Evolutionary conservation across 1,140 invertebrate species (phyloP), one percentile per base, ranked within the genome.

Genomic region (Laupala kohalensis): DNA sequence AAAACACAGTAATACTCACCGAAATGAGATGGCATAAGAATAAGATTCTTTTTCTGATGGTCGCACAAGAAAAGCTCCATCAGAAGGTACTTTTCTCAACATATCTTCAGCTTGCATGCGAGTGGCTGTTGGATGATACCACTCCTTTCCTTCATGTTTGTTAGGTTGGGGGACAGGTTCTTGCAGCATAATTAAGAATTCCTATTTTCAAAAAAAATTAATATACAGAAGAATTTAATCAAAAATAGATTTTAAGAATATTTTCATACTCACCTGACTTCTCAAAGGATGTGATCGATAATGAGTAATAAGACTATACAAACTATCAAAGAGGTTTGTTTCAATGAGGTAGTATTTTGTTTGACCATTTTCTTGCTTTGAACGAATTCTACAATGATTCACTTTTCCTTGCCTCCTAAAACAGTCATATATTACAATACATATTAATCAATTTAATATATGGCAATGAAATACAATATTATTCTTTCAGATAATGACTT

Each of bases 111-210:
- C 94, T 71, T 91, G 85, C 27, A 86, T 84, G 73, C 95, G 85
- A 2, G 88, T 89, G 67, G 92, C 90, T 28, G 90, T 86, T 4
- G 90, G 85, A 78, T 95, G 92, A 83, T 92, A 98, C 96, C 96
- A 99, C 75, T 94, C 91, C 83, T 96, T 94, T 67, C 89, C 90
- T 80, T 96, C 93, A 76, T 98, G 96, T 78, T 94, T 93, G 75
- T 93, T 93, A 15, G 94, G 93, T 80, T 98, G 95, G 3, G 96
- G 96, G 0, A 98, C 95, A 0, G 96, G 93, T 79, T 96, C 92
- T 77, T 88, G 88, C 0, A 98, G 83, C 0, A 87, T 91, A 69
- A 97, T 94, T 15, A 90, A 84, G 81, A 97, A 96, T 78, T 96
- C 93, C 80, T 91, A 74, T 2, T 12, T 4, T 53, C 37, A 53